Percentiles rank a stretch among this genome's conserved stretches.
phyloP scores from a whole-genome alignment of 2,888 invertebrate species.

The Argynnis bischoffii region DNA sequence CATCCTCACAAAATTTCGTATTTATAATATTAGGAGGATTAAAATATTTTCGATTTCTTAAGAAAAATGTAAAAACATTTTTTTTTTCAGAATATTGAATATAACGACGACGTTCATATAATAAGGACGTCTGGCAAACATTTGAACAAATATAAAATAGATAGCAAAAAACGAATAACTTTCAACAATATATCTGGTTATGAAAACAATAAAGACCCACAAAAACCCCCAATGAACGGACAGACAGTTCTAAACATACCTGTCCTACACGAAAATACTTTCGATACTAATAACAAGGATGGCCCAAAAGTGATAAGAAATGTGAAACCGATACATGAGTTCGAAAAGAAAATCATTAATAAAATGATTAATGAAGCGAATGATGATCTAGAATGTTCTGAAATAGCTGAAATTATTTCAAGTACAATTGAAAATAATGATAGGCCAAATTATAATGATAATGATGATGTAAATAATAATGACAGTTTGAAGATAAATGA shows the following conservation, averaged over 20 bases:
- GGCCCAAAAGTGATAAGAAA: constrained; percentile 23
- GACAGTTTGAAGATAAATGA: background rate
- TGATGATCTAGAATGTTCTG: constrained; percentile 2
- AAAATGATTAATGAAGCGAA: no score
- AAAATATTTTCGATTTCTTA: background rate
- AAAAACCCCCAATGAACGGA: background rate
- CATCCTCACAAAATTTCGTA: no score
- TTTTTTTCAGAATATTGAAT: constrained; percentile 12
- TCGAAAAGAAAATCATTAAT: constrained; percentile 12
- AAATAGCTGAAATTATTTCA: background rate
- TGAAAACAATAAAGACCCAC: background rate
- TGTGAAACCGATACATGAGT: constrained; percentile 7
- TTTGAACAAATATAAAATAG: constrained; percentile 50
- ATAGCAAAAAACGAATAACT: constrained; percentile 25
- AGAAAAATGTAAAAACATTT: background rate
- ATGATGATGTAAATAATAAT: constrained; percentile 3
- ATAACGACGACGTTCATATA: constrained; percentile 39
- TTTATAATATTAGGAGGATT: background rate
- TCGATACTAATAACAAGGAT: background rate
- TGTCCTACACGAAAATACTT: background rate
- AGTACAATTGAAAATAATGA: background rate
- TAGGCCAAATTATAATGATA: background rate
- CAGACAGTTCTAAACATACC: background rate
- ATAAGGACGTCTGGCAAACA: constrained; percentile 54
- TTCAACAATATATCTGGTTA: constrained; percentile 14